Percentiles rank a stretch among this genome's conserved stretches.
Evolutionary conservation across 1,140 invertebrate genomes (phyloP).

Genomic region (Bilobella aurantiaca): DNA sequence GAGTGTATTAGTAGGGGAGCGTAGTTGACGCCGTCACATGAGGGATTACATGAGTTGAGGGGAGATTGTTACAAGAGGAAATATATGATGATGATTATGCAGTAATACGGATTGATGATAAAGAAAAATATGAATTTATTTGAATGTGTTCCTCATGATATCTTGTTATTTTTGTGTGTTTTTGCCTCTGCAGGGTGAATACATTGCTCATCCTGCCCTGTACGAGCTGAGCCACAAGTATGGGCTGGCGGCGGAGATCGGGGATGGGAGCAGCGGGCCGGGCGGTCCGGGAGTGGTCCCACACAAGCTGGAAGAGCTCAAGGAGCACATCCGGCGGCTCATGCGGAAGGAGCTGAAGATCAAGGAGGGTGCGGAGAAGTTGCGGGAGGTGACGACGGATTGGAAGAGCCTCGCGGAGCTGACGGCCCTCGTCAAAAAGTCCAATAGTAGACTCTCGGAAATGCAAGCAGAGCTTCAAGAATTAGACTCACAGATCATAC

Average conservation of each 20-base stretch:
- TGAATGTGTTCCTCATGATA: no score
- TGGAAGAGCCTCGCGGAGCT: conserved; percentile 76
- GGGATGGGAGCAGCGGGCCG: conserved; percentile 48
- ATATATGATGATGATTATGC: no score
- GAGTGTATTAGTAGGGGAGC: no score
- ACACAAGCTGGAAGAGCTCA: conserved; percentile 77
- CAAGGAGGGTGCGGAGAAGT: conserved; percentile 89
- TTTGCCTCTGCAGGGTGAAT: conserved; percentile 67
- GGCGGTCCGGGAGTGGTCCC: no score
- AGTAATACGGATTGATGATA: no score
- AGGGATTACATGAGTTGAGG: no score
- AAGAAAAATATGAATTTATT: no score
- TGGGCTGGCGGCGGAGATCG: conserved; percentile 71
- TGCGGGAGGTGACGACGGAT: conserved; percentile 85
- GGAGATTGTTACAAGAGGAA: no score
- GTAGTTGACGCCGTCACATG: no score
- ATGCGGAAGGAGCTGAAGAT: conserved; percentile 85
- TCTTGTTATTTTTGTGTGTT: conserved; percentile 8
- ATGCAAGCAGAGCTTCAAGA: conserved; percentile 86
- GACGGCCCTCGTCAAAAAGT: conserved; percentile 93
- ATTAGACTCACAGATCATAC: conserved; percentile 82
- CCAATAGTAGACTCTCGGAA: conserved; percentile 82
- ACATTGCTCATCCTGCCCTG: conserved; percentile 69
- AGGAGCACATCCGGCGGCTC: conserved; percentile 83
- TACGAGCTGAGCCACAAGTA: conserved; percentile 84